Base-by-base conservation (phyloP, 1,140 invertebrate genomes). In the Babylonia areolata region DNA sequence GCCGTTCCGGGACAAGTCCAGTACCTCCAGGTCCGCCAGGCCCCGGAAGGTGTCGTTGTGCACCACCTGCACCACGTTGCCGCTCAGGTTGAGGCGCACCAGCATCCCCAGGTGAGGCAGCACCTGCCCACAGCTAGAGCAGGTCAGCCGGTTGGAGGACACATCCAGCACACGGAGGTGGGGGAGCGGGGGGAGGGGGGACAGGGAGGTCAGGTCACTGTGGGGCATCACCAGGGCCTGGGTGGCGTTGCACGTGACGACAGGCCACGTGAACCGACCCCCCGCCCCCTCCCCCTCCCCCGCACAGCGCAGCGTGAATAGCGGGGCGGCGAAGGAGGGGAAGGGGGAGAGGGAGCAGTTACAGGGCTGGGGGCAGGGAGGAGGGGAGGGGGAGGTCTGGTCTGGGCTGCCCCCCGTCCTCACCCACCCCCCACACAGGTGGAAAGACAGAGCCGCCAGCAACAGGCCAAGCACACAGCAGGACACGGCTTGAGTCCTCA, bases 301-400 rank as follows among this genome's bases (percentile, higher is more conserved):
- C n/a, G n/a, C n/a, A 75, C 93, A 94, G 69, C 93, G 88, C 1
- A 93, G 90, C 9, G 90, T 91, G 51, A 89, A 79, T 11, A 87
- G 75, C 1, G 37, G 77, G 20, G 0, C 28, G 78, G 39, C 9
- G 77, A 79, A 79, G 78, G 20, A 31, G 9, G 78, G 78, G 2
- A 79, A 46, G 31, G 17, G 12, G 37, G 17, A 31, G 23, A 42
- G 46, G 31, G 78, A 79, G 78, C 78, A 79, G 39, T 23, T 42
- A 35, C 78, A 79, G 28, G 35, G 12, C 6, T 23, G 78, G 23
- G 77, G 77, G 33, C 75, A 78, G 17, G 15, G 78, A 3, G 39
- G 20, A 11, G 58, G 28, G 58, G 20, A 28, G 28, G 9, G 28
- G 23, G 5, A 28, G 9, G 23, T 23, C 15, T 64, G 1, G 12